Conservation (phyloP, 2,888 invertebrate genomes). For the Camponotus fellah region DNA sequence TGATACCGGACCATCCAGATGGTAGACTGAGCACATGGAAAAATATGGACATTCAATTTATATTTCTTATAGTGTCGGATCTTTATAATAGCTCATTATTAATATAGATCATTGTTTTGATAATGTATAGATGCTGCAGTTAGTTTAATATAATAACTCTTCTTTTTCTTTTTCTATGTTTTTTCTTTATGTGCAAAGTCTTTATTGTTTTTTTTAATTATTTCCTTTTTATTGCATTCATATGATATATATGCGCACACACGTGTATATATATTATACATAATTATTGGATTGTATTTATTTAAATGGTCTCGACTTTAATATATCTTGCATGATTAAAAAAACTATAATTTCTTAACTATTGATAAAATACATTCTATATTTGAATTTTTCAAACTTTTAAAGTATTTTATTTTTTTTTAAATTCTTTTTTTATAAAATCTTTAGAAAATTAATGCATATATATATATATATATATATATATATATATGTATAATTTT, state of each 20-base stretch:
- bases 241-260: background rate
- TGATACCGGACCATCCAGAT: constrained; percentile 80
- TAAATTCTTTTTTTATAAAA: background rate
- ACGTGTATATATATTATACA: no score
- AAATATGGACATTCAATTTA: constrained; percentile 33
- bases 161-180: background rate
- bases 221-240: background rate
- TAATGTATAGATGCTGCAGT: constrained; percentile 10
- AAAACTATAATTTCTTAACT: background rate
- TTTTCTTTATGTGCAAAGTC: background rate
- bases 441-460: constrained; percentile 12
- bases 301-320: background rate
- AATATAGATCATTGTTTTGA: constrained; percentile 24
- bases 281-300: constrained; percentile 1
- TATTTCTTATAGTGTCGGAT: constrained; percentile 30
- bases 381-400: background rate
- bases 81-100: constrained; percentile 25
- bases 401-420: constrained; percentile 11
- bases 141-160: background rate
- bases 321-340: background rate
- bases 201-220: background rate
- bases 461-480: background rate
- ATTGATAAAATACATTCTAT: background rate
- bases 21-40: constrained; percentile 75
- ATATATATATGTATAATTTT: no score